phyloP scores from a whole-genome alignment of 2,797 vertebrate species.

The Leuciscus waleckii region DNA sequence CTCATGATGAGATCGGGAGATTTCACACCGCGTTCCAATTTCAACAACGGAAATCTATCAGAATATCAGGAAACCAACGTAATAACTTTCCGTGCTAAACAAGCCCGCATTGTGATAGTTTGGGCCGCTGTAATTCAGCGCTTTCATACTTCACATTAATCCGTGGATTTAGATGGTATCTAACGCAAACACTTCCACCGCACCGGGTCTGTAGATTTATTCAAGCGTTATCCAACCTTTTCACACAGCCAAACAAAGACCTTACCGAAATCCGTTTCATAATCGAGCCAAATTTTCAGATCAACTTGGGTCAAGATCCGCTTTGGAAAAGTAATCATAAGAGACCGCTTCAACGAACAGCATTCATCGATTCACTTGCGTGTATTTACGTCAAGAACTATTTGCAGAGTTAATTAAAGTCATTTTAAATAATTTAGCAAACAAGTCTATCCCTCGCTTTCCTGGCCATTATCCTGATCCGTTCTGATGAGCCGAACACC shows the following conservation, averaged over 20 bases:
- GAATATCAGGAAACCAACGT: not conserved
- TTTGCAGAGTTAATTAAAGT: constrained; percentile 39
- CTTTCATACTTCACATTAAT: not conserved
- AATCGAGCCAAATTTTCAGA: constrained; percentile 17
- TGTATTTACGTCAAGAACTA: constrained; percentile 13
- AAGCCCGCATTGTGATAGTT: not conserved
- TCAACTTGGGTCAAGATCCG: not conserved
- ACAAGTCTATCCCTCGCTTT: constrained; percentile 23
- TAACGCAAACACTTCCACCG: not conserved
- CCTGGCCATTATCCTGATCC: constrained; percentile 20
- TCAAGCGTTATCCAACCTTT: not conserved
- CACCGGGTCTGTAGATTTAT: not conserved
- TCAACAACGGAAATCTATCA: constrained; percentile 44
- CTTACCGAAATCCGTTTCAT: not conserved
- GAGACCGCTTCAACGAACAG: not conserved
- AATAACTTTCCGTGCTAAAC: constrained; percentile 22
- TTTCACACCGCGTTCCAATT: constrained; percentile 48
- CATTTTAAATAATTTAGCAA: constrained; percentile 23
- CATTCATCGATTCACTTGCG: not conserved
- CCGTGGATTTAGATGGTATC: not conserved
- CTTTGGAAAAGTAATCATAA: not conserved
- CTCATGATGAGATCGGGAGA: constrained; percentile 22
- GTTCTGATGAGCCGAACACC: constrained; percentile 30
- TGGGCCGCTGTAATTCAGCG: not conserved
- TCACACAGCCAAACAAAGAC: constrained; percentile 6